Evolutionary conservation across 1,140 invertebrate species (phyloP), one percentile per base, ranked within the genome.

Genomic region (Leptopilina clavipes): DNA sequence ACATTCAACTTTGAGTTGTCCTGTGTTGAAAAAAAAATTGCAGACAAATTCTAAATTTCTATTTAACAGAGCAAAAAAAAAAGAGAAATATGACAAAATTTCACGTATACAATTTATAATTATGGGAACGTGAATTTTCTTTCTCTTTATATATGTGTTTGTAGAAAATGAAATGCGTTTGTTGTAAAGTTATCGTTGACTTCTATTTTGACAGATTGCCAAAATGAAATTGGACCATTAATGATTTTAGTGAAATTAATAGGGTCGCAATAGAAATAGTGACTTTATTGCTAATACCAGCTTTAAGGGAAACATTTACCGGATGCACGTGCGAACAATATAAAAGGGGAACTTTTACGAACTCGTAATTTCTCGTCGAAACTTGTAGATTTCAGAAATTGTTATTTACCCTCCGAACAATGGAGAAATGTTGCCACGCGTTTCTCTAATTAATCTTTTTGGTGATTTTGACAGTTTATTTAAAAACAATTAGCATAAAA

Each of bases 271-370:
- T 22, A 31, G 19, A 31, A 65, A 31, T 12, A 14, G 25, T 22
- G 25, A 31, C 10, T 65, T 65, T 65, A 65, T 31, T 65, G 22
- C 14, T 54, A n/a, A n/a, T n/a, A n/a, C n/a, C 9, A 12, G 22
- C 56, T 65, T 25, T 14, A 31, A 65, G 22, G 59, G 22, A 65
- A 25, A 31, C 59, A 65, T 65, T 65, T 22, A 31, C 59, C 59
- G 59, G 59, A 37, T 22, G 59, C 59, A 65, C 59, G 59, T 65
- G 59, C 59, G 59, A 37, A 65, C 59, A 37, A 31, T 31, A 65
- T 65, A 31, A 65, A 40, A 65, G 25, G 59, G 59, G 59, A 31
- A 65, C 22, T 25, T 31, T 65, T 65, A 65, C 59, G 25, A 65
- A 65, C 59, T 65, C 19, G 12, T 65, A 65, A 65, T 65, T 65